Base-by-base conservation (phyloP, 2,113 vertebrate species). In the Excalfactoria chinensis region DNA sequence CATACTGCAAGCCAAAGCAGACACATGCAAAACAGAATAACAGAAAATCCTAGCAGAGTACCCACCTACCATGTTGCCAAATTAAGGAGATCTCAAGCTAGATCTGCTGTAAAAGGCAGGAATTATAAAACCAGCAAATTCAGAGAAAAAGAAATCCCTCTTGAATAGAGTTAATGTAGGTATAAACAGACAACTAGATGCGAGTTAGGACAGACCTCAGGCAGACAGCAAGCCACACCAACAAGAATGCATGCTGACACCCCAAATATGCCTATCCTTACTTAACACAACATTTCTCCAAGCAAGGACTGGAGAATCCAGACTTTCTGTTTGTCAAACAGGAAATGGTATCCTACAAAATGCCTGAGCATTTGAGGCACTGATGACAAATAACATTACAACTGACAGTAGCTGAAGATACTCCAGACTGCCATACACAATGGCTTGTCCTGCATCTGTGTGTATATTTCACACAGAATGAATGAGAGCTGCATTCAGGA, bases 241-340 rank as follows among this genome's bases (percentile, higher is more conserved):
- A 41, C 11, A 67, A 78, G 51, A 8, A 69, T 0, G 5, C 4
- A 46, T 0, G 1, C 13, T 14, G 49, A 35, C 34, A 28, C n/a
- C n/a, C n/a, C n/a, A n/a, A n/a, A n/a, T n/a, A n/a, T n/a, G 48
- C 25, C 58, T 43, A 10, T 17, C 49, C 48, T 43, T 66, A 25
- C 4, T 69, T 44, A 58, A 32, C 7, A 16, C 1, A 1, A 53
- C 8, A 34, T 44, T 49, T 60, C n/a, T 40, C 11, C 58, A 64
- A 4, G 62, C 32, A 91, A 37, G 21, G 44, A 82, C 58, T 44
- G n/a, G 26, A 72, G 40, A 71, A 84, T 35, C 26, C 81, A 78
- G 84, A 35, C 48, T 53, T 62, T 58, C 5, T 5, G 11, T 79
- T 60, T 82, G 26, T 20, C 35, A 69, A 48, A 75, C 2, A 78